Base-by-base conservation (phyloP, 92 coral and sea anemone genomes). In the Phenganax marumi region DNA sequence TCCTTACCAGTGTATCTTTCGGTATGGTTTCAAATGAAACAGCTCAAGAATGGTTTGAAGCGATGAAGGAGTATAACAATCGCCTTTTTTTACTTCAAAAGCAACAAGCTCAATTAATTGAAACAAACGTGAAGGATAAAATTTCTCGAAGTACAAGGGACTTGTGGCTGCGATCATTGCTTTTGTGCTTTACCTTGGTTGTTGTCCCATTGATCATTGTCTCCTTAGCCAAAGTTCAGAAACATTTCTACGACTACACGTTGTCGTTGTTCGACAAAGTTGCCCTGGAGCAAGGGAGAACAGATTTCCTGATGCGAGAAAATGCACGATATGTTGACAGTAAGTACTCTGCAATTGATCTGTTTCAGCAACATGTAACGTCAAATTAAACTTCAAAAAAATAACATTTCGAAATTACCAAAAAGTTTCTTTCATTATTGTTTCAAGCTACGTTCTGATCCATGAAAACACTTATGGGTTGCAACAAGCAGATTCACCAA, bases 251-350 rank as follows among this genome's bases (percentile, higher is more conserved):
- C 18, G 50, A 77, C 9, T 77, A 77, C 70, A 77, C 70, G 9
- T 8, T 77, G 14, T 56, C 81, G 48, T 50, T 77, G 52, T 77
- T 25, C 22, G 70, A 58, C 58, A 77, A 23, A 77, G 81, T 58
- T 56, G 70, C 69, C 11, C 50, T 77, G 54, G 81, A 77, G 63
- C 81, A 77, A 77, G 81, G 50, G 25, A 62, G 81, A 25, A 77
- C 81, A 26, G 81, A 77, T 43, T 77, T 77, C 33, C 25, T 77
- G 16, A 77, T 77, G 81, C 22, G 55, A 25, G 81, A 77, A 58
- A 77, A 77, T 49, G n/a, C 81, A 58, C 25, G 81, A 58, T 53
- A 77, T 43, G 81, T 77, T 77, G 70, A 77, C 2, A 58, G 81
- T 77, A 33, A 62, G 68, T 62, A 7, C 43, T 33, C 43, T 33